Evolutionary conservation across 2,113 vertebrate species (phyloP).

Genomic region (Leucoraja erinaceus): DNA sequence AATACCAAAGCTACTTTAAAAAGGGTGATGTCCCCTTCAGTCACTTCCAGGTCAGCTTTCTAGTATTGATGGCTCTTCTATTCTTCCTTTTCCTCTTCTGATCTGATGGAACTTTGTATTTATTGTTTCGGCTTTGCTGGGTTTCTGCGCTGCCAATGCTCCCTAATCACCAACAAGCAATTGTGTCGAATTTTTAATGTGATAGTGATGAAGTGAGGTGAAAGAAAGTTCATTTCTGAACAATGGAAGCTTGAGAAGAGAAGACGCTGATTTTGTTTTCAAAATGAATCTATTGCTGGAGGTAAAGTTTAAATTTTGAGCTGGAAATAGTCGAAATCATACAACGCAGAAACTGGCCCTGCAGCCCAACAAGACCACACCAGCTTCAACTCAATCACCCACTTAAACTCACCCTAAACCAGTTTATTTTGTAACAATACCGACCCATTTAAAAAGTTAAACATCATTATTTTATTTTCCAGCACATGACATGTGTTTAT

Average conservation of each 20-base stretch:
- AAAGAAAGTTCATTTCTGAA: neutral
- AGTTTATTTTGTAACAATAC: no score
- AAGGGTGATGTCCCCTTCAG: neutral
- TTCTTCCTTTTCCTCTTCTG: neutral
- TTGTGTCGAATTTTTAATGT: neutral
- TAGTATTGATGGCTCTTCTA: neutral
- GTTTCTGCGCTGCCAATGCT: neutral
- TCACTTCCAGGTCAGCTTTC: neutral
- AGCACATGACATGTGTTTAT: no score
- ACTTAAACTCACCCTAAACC: no score
- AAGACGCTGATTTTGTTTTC: neutral
- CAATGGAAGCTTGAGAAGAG: neutral
- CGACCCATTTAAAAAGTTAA: no score
- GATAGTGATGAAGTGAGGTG: neutral
- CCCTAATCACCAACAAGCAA: neutral
- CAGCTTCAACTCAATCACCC: no score
- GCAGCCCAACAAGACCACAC: no score
- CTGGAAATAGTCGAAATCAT: no score
- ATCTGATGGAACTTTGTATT: neutral
- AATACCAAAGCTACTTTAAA: neutral
- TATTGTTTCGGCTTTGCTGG: neutral
- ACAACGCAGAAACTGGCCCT: no score
- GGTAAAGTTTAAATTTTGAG: neutral
- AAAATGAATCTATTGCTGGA: neutral
- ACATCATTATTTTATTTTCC: no score